phyloP scores from a whole-genome alignment of 1,140 invertebrate genomes.

The Drosophila persimilis region DNA sequence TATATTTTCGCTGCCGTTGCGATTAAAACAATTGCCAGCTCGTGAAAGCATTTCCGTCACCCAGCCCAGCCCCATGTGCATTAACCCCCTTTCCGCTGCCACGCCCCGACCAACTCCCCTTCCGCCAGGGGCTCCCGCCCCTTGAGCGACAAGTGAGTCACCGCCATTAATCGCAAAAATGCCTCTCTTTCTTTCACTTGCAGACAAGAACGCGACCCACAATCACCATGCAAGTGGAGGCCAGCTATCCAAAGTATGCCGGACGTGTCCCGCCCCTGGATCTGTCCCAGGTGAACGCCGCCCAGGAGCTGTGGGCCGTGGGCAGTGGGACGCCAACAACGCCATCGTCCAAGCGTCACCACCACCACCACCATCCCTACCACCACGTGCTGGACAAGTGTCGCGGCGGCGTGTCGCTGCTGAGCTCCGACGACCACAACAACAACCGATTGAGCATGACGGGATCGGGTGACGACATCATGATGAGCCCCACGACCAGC shows the following conservation, averaged over 20 bases:
- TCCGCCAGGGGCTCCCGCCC: not conserved
- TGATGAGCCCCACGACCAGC: constrained; percentile 20
- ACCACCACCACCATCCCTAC: constrained; percentile 74
- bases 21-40: constrained; percentile 76
- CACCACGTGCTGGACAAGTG: constrained; percentile 68
- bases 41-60: constrained; percentile 75
- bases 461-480: constrained; percentile 15
- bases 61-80: constrained; percentile 16
- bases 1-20: constrained; percentile 55
- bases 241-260: constrained; percentile 76
- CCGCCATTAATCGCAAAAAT: constrained; percentile 61
- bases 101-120: not conserved
- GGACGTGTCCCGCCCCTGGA: constrained; percentile 80
- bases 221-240: constrained; percentile 73
- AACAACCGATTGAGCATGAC: constrained; percentile 49
- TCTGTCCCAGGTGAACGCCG: constrained; percentile 70
- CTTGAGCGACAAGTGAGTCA: constrained; percentile 44
- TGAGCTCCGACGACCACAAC: constrained; percentile 60
- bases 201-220: constrained; percentile 29
- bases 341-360: constrained; percentile 48
- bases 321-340: constrained; percentile 27
- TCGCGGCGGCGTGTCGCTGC: constrained; percentile 42
- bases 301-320: constrained; percentile 61
- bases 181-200: constrained; percentile 35
- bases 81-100: constrained; percentile 3